Percentiles rank a stretch among this genome's conserved stretches.
These are phyloP conservation scores for Acropternis orthonyx DNA, from an alignment of 2,797 vertebrate species.

Conservation along the genomic window DNA sequence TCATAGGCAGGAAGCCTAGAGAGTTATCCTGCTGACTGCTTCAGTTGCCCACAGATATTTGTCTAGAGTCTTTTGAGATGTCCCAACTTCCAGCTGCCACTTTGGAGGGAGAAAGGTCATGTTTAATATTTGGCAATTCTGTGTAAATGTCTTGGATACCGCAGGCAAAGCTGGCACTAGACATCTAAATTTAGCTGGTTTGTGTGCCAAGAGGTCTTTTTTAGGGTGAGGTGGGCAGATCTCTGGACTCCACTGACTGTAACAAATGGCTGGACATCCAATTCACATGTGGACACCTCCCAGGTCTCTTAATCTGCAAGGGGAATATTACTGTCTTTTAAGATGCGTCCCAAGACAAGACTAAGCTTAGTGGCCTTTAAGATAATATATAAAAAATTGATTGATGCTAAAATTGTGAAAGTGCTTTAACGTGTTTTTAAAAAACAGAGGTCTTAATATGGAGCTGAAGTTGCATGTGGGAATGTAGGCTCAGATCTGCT, in stretches of 20 bases:
- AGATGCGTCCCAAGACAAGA: neutral
- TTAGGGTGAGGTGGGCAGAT: neutral
- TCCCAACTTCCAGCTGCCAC: neutral
- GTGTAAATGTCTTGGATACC: neutral
- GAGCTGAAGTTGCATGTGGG: neutral
- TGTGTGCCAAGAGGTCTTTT: neutral
- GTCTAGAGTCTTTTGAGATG: neutral
- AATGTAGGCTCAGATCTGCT: neutral
- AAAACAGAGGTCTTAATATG: neutral
- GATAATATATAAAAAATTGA: neutral
- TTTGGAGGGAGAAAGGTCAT: neutral
- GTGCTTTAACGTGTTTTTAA: neutral
- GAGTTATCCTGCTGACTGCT: neutral
- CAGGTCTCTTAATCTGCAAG: neutral
- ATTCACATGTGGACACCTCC: neutral
- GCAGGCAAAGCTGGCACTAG: neutral
- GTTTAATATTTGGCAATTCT: constrained; percentile 26
- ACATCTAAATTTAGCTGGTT: neutral
- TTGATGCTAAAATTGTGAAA: neutral
- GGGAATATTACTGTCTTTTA: neutral
- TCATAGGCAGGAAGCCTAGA: neutral
- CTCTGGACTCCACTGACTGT: neutral
- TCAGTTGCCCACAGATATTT: neutral
- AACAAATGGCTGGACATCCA: neutral
- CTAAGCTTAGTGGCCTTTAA: neutral